Percentiles rank a stretch among this genome's conserved stretches.
Conservation (phyloP, 2,888 invertebrate species). For the Patella pellucida region DNA sequence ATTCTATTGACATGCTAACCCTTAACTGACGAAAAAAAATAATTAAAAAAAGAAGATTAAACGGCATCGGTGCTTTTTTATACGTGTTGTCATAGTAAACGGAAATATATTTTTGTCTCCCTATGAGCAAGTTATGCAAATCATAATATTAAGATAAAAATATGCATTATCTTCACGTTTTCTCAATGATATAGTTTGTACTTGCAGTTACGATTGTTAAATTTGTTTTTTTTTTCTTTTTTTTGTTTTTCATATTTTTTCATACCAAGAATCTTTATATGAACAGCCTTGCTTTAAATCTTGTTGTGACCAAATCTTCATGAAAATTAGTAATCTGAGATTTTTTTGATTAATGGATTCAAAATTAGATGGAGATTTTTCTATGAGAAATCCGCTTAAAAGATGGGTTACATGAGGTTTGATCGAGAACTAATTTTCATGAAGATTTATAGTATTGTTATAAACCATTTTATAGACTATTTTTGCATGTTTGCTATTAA, state of each 20-base stretch:
- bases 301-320: conserved; percentile 6
- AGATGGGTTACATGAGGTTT: not conserved
- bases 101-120: not conserved
- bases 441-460: not conserved
- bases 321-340: not conserved
- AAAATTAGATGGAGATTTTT: not conserved
- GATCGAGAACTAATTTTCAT: not conserved
- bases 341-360: not conserved
- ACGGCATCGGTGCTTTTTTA: conserved; percentile 8
- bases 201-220: conserved; percentile 5
- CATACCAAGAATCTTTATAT: not conserved
- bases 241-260: conserved; percentile 6
- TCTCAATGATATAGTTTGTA: not conserved
- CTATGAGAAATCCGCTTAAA: not conserved
- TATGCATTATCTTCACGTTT: conserved; percentile 6
- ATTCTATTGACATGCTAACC: too few relatives aligned
- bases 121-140: too few relatives aligned
- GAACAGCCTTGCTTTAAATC: conserved; percentile 1
- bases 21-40: not conserved
- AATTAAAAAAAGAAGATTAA: not conserved
- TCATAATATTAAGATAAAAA: too few relatives aligned
- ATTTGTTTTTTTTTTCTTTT: conserved; percentile 14
- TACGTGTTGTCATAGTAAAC: conserved; percentile 1
- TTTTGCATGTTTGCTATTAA: conserved; percentile 9
- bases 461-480: conserved; percentile 3